phyloP scores from a whole-genome alignment of 2,113 vertebrate genomes.

The Scomber japonicus region DNA sequence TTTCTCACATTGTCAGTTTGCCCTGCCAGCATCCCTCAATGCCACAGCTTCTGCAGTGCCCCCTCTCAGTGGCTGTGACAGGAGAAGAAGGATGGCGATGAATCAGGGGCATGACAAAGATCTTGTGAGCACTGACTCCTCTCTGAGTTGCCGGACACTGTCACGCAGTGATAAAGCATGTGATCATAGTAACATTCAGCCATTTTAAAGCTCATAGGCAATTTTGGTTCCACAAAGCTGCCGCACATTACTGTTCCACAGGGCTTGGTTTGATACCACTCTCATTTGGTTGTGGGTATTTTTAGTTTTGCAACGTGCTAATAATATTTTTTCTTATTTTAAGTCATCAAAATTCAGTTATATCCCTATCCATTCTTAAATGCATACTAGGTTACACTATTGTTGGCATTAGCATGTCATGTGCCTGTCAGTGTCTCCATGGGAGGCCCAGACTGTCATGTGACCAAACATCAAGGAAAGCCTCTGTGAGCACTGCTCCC shows the following conservation, averaged over 20 bases:
- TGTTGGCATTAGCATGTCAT: not conserved
- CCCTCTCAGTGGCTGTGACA: slow-evolving; percentile 60
- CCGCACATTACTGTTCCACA: slow-evolving; percentile 4
- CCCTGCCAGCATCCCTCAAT: slow-evolving; percentile 52
- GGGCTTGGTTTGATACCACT: slow-evolving; percentile 3
- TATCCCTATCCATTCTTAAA: not conserved
- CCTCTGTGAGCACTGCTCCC: slow-evolving; percentile 41
- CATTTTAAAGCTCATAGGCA: slow-evolving; percentile 53
- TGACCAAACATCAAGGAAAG: slow-evolving; percentile 61
- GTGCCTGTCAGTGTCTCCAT: slow-evolving; percentile 17
- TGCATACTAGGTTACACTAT: not conserved
- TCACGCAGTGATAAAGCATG: slow-evolving; percentile 48
- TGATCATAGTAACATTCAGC: slow-evolving; percentile 46
- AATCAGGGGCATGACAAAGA: slow-evolving; percentile 76
- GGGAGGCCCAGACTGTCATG: slow-evolving; percentile 48
- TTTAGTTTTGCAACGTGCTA: too few relatives aligned
- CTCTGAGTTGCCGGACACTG: slow-evolving; percentile 41
- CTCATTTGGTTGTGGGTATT: not conserved
- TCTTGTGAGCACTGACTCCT: slow-evolving; percentile 53
- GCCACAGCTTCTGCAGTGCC: slow-evolving; percentile 51
- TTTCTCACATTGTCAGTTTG: slow-evolving; percentile 37
- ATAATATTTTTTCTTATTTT: slow-evolving; percentile 4
- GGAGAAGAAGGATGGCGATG: slow-evolving; percentile 64
- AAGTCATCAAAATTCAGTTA: slow-evolving; percentile 1
- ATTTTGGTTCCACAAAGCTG: slow-evolving; percentile 32